Conservation (phyloP, 2,888 invertebrate species). For the Diaphora mendica region DNA sequence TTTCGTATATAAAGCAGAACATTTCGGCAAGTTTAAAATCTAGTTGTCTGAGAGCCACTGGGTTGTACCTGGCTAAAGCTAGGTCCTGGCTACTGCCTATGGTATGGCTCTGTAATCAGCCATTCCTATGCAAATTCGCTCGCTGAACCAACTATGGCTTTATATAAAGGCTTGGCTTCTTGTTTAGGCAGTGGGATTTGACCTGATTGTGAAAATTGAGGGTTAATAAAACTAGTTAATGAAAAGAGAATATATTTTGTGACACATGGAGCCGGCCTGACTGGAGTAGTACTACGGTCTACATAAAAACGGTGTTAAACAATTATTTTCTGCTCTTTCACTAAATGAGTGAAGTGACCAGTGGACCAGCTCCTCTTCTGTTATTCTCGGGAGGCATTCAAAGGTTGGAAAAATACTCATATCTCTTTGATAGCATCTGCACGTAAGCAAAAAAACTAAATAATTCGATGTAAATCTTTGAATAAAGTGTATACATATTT, state of each 20-base stretch:
- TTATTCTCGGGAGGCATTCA: too few relatives aligned
- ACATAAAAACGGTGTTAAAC: too few relatives aligned
- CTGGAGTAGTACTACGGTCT: too few relatives aligned
- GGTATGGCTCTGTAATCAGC: conserved; percentile 82
- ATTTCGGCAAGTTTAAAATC: conserved; percentile 58
- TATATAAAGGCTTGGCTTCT: conserved; percentile 68
- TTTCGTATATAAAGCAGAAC: conserved; percentile 48
- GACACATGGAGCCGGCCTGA: too few relatives aligned
- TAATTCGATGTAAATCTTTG: too few relatives aligned
- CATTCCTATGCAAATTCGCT: conserved; percentile 84
- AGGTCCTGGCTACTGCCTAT: conserved; percentile 72
- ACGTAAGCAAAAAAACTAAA: too few relatives aligned
- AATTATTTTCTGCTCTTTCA: too few relatives aligned
- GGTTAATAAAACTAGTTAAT: neutral
- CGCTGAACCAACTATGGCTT: conserved; percentile 83
- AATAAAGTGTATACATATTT: too few relatives aligned
- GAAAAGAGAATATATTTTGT: neutral
- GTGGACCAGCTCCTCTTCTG: too few relatives aligned
- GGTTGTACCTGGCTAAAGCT: conserved; percentile 59
- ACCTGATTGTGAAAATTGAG: conserved; percentile 16
- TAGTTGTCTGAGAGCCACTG: conserved; percentile 56
- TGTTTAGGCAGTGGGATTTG: conserved; percentile 49
- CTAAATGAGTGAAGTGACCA: too few relatives aligned
- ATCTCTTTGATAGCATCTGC: too few relatives aligned
- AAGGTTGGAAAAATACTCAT: too few relatives aligned